A percentile compares a stretch with the other conserved stretches of the same genome.
phyloP scores from a whole-genome alignment of 2,888 invertebrate species.

The Oasisia sp. region DNA sequence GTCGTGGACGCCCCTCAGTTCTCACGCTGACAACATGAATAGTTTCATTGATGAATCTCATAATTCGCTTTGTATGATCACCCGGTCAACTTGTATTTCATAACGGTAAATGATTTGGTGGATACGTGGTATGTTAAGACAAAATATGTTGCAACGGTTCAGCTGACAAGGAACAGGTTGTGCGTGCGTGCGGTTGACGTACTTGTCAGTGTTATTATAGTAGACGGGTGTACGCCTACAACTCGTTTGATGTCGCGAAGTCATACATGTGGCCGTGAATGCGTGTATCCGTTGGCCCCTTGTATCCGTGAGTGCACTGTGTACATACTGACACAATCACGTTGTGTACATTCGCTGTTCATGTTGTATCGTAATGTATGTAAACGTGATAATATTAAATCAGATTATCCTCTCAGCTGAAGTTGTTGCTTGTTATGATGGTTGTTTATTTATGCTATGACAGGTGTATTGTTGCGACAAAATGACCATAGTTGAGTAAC shows the following conservation, averaged over 20 bases:
- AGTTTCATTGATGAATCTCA: not conserved
- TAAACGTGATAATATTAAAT: slow-evolving; percentile 9
- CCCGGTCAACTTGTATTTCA: not conserved
- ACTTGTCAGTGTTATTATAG: not conserved
- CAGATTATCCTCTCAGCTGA: not conserved
- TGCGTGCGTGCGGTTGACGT: not conserved
- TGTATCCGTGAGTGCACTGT: not conserved
- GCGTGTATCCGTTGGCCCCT: not conserved
- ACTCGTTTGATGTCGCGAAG: not conserved
- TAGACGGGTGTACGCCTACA: not conserved
- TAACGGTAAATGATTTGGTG: not conserved
- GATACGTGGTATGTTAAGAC: not conserved
- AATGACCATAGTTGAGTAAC: too few species aligned
- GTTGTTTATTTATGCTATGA: not conserved
- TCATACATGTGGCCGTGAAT: not conserved
- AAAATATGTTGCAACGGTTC: not conserved
- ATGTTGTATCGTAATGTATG: slow-evolving; percentile 17
- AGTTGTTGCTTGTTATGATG: not conserved
- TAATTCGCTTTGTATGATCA: not conserved
- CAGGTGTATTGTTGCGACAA: not conserved
- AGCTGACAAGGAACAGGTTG: slow-evolving; percentile 1
- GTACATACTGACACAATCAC: not conserved
- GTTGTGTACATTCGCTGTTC: not conserved
- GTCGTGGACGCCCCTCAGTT: not conserved
- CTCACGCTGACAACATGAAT: not conserved